Percentiles rank a stretch among this genome's conserved stretches.
phyloP scores from a whole-genome alignment of 2,113 vertebrate species.

The Dasyornis broadbenti region DNA sequence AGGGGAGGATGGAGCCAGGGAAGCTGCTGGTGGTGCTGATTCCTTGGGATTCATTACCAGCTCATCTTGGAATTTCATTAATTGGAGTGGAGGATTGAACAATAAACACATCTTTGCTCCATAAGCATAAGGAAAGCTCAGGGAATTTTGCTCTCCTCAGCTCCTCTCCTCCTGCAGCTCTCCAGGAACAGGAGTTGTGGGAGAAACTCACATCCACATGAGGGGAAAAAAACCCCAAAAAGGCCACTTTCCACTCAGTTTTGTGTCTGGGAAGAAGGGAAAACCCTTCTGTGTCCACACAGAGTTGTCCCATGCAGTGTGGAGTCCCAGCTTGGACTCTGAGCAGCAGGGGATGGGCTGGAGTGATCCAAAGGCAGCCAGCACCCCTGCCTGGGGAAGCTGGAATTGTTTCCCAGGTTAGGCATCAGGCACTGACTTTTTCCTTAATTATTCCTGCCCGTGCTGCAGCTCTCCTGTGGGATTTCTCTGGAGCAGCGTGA shows the following conservation, averaged over 20 bases:
- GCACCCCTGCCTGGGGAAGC: neutral
- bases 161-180: neutral
- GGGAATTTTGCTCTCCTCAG: neutral
- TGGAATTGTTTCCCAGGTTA: neutral
- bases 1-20: neutral
- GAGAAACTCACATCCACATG: neutral
- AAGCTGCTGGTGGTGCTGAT: neutral
- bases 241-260: neutral
- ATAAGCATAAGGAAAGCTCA: neutral
- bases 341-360: rapidly evolving
- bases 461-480: neutral
- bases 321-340: neutral
- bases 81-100: neutral
- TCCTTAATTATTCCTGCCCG: neutral
- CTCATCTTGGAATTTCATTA: neutral
- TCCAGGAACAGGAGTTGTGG: neutral
- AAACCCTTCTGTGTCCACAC: neutral
- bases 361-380: rapidly evolving
- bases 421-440: neutral
- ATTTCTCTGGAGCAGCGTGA: neutral
- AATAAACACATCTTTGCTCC: neutral
- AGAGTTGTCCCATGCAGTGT: neutral
- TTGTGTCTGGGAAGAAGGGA: neutral
- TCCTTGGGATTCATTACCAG: neutral
- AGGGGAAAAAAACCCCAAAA: rapidly evolving